Conservation (phyloP, 2,797 vertebrate genomes). For the Manis javanica region DNA sequence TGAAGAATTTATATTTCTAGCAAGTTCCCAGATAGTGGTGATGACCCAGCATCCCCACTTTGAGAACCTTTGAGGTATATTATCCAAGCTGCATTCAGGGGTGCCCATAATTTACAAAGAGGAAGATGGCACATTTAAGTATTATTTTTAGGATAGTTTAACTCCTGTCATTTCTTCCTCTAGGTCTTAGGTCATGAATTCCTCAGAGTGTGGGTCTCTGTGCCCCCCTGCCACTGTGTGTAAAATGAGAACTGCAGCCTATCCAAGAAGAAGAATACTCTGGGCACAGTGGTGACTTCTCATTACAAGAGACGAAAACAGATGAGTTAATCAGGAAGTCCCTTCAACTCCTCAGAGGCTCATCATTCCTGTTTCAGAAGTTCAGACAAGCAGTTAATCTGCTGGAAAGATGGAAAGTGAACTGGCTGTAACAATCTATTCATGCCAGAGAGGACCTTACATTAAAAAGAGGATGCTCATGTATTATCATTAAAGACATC, state of each 20-base stretch:
- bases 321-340: conserved; percentile 59
- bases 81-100: neutral
- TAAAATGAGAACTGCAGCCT: neutral
- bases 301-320: conserved; percentile 61
- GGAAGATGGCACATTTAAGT: too few species aligned
- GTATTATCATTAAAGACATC: conserved; percentile 64
- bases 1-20: neutral
- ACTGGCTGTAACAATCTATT: conserved; percentile 19
- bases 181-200: neutral
- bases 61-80: neutral
- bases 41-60: neutral
- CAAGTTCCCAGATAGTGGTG: neutral
- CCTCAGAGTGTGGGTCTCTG: neutral
- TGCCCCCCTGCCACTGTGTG: neutral
- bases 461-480: conserved; percentile 27
- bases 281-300: conserved; percentile 15
- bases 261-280: neutral
- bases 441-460: conserved; percentile 48
- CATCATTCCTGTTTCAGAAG: conserved; percentile 57
- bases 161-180: neutral
- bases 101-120: neutral
- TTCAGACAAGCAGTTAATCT: conserved; percentile 76
- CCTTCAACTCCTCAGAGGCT: conserved; percentile 56
- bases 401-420: conserved; percentile 60
- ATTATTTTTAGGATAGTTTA: neutral